Base-by-base conservation (phyloP, 1,140 invertebrate genomes). In the Phortica variegata region DNA sequence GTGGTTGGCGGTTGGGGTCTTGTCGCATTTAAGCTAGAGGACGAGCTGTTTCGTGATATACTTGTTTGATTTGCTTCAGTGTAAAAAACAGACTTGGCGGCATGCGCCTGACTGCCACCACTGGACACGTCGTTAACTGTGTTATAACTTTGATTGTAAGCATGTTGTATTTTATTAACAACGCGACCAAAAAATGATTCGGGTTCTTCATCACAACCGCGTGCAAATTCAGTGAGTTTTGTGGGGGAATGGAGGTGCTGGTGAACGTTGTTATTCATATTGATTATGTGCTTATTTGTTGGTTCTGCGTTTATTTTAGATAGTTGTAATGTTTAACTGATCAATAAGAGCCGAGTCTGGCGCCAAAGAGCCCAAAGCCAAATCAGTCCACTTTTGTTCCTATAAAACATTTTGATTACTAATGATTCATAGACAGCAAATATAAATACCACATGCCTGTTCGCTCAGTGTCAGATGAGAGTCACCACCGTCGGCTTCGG, bases 401-500 rank as follows among this genome's bases (percentile, higher is more conserved):
- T 76, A 41, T 15, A 12, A 47, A 36, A 42, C 48, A 31, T 20
- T 1, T 20, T 33, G 12, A 16, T 16, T 17, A 9, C 18, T 18
- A n/a, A 42, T 12, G 13, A 26, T 3, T n/a, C n/a, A n/a, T 45
- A 34, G 19, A 47, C 19, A 37, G 12, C 16, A 49, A 34, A 20
- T 15, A 21, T 4, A 42, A 29, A 39, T 49, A 15, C 49, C 10
- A 47, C 7, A 61, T 54, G 75, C 90, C 65, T 95, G 88, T 75
- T 97, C 92, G 66, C 87, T 90, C 0, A 95, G 76, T 3, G 91
- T 95, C 68, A 95, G 85, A 61, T 90, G 88, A 31, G 88, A 87
- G 75, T 95, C 93, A 16, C 90, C 91, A 69, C 91, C 92, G 71
- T 97, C 93, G 20, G 92, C 92, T 77, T 97, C 94, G 2, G 91